Conservation (phyloP, 2,797 vertebrate species). For the Sebastes wilsoni region DNA sequence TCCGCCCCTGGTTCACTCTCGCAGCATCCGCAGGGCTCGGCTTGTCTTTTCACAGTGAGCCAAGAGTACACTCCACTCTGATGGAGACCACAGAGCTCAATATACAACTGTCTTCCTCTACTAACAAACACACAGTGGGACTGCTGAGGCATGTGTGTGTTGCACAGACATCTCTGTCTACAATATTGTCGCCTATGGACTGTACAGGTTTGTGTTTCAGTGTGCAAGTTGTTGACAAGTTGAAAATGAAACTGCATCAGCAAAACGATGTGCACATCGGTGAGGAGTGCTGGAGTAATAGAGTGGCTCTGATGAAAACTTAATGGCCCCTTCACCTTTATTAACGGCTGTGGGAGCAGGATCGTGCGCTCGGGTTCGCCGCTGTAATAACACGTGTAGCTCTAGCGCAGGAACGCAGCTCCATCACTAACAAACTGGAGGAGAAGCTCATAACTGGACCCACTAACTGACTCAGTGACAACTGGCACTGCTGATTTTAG, state of each 20-base stretch:
- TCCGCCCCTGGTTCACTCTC: conserved; percentile 26
- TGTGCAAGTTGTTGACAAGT: conserved; percentile 32
- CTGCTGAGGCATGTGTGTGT: background rate
- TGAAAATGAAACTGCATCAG: conserved; percentile 46
- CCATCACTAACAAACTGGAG: conserved; percentile 33
- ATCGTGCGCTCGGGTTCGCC: conserved; percentile 36
- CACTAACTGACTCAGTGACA: conserved; percentile 44
- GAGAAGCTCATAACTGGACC: conserved; percentile 15
- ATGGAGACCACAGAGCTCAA: conserved; percentile 26
- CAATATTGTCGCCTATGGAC: background rate
- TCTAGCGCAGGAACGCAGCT: conserved; percentile 2
- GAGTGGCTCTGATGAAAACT: conserved; percentile 77
- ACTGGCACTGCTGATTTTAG: conserved; percentile 39
- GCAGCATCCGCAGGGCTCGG: conserved; percentile 19
- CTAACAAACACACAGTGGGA: conserved; percentile 13
- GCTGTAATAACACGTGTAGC: conserved; percentile 33
- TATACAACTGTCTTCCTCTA: background rate
- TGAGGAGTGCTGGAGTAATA: conserved; percentile 64
- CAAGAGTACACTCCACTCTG: conserved; percentile 26
- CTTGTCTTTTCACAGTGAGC: conserved; percentile 14
- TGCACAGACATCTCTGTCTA: rapidly evolving
- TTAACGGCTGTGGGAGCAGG: conserved; percentile 66
- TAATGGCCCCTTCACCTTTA: conserved; percentile 79
- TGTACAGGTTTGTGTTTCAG: background rate
- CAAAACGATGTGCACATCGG: conserved; percentile 61